These are phyloP conservation scores for Tigriopus californicus DNA, from an alignment of 2,888 invertebrate species.

Conservation along the genomic window DNA sequence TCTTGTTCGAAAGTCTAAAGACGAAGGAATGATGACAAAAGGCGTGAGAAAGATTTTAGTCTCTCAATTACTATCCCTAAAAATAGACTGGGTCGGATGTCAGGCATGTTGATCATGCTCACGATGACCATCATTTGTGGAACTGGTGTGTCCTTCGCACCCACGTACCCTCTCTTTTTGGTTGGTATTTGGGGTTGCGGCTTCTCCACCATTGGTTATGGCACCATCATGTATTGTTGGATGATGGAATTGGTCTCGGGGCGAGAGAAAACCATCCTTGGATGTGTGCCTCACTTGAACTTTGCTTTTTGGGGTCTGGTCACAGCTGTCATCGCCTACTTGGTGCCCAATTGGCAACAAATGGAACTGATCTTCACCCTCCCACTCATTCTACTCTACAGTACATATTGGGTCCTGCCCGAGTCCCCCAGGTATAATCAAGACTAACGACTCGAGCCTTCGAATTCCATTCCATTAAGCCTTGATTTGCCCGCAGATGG, in stretches of 20 bases:
- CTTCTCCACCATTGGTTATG: slow-evolving; percentile 1
- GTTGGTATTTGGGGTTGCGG: slow-evolving; percentile 9
- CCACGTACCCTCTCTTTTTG: slow-evolving; percentile 4
- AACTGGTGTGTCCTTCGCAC: neutral
- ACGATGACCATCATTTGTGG: neutral
- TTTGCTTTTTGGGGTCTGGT: slow-evolving; percentile 12
- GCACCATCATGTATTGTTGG: slow-evolving; percentile 13
- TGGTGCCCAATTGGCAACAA: slow-evolving; percentile 9
- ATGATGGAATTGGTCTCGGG: slow-evolving; percentile 13
- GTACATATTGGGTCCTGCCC: slow-evolving; percentile 2
- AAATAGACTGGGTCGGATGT: slow-evolving; percentile 1
- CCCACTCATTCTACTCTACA: neutral
- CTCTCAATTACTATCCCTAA: too few species aligned
- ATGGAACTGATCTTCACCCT: slow-evolving; percentile 9
- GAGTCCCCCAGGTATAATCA: slow-evolving; percentile 8
- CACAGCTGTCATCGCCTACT: slow-evolving; percentile 1
- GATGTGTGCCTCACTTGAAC: slow-evolving; percentile 6
- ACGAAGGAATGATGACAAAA: too few species aligned
- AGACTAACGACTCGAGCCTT: too few species aligned
- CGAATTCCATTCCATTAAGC: too few species aligned
- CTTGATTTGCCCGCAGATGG: too few species aligned
- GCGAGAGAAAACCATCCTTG: slow-evolving; percentile 7
- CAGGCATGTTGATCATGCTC: slow-evolving; percentile 1
- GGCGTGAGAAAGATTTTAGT: too few species aligned
- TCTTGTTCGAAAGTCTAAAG: too few species aligned